Conservation (phyloP, 1,140 invertebrate genomes). For the Scaptomyza montana region DNA sequence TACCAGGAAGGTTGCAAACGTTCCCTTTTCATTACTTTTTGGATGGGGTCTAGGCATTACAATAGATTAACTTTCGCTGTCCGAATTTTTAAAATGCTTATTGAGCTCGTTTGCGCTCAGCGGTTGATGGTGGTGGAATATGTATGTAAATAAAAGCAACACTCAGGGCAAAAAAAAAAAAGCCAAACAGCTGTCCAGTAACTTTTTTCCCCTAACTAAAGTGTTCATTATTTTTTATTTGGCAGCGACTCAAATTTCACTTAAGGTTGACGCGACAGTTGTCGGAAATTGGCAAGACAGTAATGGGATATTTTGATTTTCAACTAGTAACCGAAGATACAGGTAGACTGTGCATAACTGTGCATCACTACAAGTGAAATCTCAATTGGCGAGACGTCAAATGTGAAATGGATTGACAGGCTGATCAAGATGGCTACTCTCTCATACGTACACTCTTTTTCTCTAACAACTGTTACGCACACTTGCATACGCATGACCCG, state of each 20-base stretch:
- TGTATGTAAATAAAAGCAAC: slow-evolving; percentile 26
- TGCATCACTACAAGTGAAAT: slow-evolving; percentile 52
- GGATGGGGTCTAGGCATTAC: slow-evolving; percentile 3
- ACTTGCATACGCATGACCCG: slow-evolving; percentile 6
- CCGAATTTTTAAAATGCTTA: slow-evolving; percentile 31
- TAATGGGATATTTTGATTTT: slow-evolving; percentile 33
- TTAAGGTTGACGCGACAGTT: slow-evolving; percentile 35
- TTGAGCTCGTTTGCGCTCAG: slow-evolving; percentile 32
- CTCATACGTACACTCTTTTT: slow-evolving; percentile 4
- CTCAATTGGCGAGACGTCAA: slow-evolving; percentile 25
- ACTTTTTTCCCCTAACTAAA: too few relatives aligned
- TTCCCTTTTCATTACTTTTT: slow-evolving; percentile 6
- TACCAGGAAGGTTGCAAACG: slow-evolving; percentile 28
- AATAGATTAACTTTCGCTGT: slow-evolving; percentile 44
- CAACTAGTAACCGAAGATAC: slow-evolving; percentile 26
- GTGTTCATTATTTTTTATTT: slow-evolving; percentile 27
- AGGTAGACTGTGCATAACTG: slow-evolving; percentile 46
- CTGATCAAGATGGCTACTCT: slow-evolving; percentile 30
- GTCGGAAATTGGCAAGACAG: slow-evolving; percentile 48
- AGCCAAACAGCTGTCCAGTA: slow-evolving; percentile 26
- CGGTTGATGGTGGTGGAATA: background rate
- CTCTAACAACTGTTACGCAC: slow-evolving; percentile 12
- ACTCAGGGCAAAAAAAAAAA: slow-evolving; percentile 7
- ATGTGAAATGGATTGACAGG: slow-evolving; percentile 12
- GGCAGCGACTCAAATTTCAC: slow-evolving; percentile 62